Evolutionary conservation across 2,888 invertebrate species (phyloP), one percentile per base, ranked within the genome.

Genomic region (Calephelis perditalis): DNA sequence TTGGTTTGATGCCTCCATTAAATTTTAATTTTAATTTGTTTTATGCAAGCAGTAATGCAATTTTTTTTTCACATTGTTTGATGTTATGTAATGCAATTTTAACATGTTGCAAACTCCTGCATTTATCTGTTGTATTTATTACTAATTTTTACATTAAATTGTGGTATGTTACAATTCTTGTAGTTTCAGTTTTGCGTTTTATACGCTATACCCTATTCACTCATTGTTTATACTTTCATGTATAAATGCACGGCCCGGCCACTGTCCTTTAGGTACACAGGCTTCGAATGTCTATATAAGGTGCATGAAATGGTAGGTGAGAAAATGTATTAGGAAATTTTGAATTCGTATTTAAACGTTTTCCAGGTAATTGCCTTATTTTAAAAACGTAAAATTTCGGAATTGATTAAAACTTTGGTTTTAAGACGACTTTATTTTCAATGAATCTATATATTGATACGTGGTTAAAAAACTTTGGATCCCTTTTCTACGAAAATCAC

Each of bases 101-200:
- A 84, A 86, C 89, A 88, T 85, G 84, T 89, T 91, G 91, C 91
- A 91, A 92, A 91, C 88, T 91, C 91, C 91, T 92, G 92, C 92
- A 92, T 92, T 92, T 92, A 92, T 92, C 91, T 91, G 91, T 91
- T 91, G 91, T 91, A 92, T 92, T 92, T 92, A 91, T 92, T 92
- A 92, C 92, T 93, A 93, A 92, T 93, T 93, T 92, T 93, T 92
- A 92, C 92, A 93, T 93, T 93, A 92, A 91, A 93, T 92, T 92
- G 92, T 93, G 93, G 92, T 93, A 92, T 93, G 92, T 93, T 93
- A 92, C 91, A 88, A 87, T 82, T 76, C 78, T 81, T 89, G 90
- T 89, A 88, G 90, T 90, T 90, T 90, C 89, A 88, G 88, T 90
- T 79, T 79, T 82, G 79, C 81, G 78, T 77, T 75, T 79, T 75